Evolutionary conservation across 2,888 invertebrate genomes (phyloP).

Genomic region (Hemithea aestivaria): DNA sequence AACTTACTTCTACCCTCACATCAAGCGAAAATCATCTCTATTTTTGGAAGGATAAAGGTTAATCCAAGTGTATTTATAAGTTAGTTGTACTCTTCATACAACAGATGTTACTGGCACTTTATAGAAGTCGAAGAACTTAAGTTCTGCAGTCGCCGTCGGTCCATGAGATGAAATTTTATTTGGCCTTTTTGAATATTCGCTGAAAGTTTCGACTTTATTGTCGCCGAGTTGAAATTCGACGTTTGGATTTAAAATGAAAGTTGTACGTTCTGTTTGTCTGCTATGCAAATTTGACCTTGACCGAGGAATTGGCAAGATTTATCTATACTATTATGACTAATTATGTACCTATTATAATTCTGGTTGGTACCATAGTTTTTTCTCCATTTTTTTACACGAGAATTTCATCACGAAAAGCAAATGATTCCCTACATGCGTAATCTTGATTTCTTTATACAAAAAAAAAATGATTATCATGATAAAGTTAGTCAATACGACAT

Average conservation of each 20-base stretch:
- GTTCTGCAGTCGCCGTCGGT: constrained; percentile 48
- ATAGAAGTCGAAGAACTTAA: constrained; percentile 56
- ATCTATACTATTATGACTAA: too few relatives aligned
- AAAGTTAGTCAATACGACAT: too few relatives aligned
- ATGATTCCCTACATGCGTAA: too few relatives aligned
- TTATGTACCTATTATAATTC: too few relatives aligned
- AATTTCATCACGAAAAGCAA: too few relatives aligned
- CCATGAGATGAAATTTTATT: constrained; percentile 71
- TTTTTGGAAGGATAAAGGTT: constrained; percentile 18
- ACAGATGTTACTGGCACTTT: constrained; percentile 69
- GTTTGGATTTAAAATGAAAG: constrained; percentile 23
- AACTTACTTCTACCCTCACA: constrained; percentile 9
- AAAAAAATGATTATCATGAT: too few relatives aligned
- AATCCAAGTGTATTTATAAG: constrained; percentile 21
- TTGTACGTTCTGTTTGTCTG: constrained; percentile 17
- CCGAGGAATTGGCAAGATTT: neutral
- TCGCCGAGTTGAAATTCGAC: constrained; percentile 14
- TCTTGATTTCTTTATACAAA: too few relatives aligned
- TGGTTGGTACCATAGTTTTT: too few relatives aligned
- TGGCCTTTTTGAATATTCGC: constrained; percentile 64
- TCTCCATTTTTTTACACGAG: too few relatives aligned
- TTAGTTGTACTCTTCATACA: constrained; percentile 56
- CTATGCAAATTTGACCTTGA: constrained; percentile 19
- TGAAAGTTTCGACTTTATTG: constrained; percentile 37
- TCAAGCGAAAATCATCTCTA: constrained; percentile 29